phyloP scores from a whole-genome alignment of 2,888 invertebrate species.

The Drosophila neonasuta region DNA sequence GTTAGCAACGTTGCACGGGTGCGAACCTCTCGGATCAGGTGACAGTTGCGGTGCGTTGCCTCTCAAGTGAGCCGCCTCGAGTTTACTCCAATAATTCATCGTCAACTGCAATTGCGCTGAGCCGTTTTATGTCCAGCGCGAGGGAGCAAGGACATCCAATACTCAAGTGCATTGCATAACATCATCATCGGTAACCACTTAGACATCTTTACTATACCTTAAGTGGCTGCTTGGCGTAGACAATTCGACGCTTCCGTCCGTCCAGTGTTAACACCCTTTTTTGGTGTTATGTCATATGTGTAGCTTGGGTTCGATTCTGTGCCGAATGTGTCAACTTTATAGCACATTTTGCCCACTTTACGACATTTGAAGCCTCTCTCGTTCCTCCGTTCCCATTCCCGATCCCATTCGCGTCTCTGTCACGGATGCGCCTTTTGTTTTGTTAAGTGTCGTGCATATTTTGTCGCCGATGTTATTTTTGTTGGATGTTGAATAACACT shows the following conservation, averaged over 20 bases:
- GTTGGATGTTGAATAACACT: constrained; percentile 54
- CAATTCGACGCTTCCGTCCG: constrained; percentile 82
- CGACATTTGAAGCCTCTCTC: constrained; percentile 67
- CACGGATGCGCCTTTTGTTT: constrained; percentile 59
- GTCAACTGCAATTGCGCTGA: constrained; percentile 70
- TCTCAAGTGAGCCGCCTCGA: constrained; percentile 72
- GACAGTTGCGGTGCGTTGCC: constrained; percentile 73
- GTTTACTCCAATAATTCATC: constrained; percentile 76
- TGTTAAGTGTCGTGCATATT: constrained; percentile 66
- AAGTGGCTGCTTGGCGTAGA: constrained; percentile 69
- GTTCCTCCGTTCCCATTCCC: background rate
- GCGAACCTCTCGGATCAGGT: constrained; percentile 72
- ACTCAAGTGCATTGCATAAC: constrained; percentile 56
- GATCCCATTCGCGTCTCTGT: constrained; percentile 23
- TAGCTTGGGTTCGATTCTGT: constrained; percentile 22
- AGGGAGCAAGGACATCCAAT: constrained; percentile 33
- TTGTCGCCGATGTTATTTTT: constrained; percentile 41
- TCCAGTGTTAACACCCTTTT: constrained; percentile 68
- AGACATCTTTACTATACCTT: constrained; percentile 31
- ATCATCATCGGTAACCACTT: constrained; percentile 63
- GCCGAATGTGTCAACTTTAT: constrained; percentile 73
- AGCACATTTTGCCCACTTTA: constrained; percentile 68
- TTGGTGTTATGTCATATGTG: constrained; percentile 57
- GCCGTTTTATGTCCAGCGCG: constrained; percentile 59
- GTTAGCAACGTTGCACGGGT: constrained; percentile 51